Evolutionary conservation across 2,113 vertebrate species (phyloP).

Genomic region (Podocnemis expansa): DNA sequence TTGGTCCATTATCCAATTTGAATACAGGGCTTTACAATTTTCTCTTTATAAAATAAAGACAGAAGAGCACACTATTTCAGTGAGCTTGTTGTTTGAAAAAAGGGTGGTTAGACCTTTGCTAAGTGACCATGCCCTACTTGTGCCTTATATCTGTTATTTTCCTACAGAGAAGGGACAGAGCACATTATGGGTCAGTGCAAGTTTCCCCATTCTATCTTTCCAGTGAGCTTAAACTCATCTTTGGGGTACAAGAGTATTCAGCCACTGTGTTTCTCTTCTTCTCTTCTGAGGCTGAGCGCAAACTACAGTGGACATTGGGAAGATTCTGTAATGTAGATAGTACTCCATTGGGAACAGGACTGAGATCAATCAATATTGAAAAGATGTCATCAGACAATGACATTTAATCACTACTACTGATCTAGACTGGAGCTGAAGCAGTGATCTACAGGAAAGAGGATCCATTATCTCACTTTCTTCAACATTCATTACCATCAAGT

Average conservation of each 20-base stretch:
- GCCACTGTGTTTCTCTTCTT: background rate
- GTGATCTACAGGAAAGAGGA: background rate
- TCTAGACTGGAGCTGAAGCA: background rate
- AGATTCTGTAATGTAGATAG: background rate
- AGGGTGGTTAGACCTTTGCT: rapidly evolving
- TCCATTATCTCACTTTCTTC: background rate
- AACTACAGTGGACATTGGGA: background rate
- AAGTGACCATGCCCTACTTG: background rate
- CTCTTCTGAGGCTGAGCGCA: background rate
- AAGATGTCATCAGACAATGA: background rate
- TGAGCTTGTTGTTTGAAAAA: background rate
- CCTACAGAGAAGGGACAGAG: background rate
- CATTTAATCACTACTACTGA: background rate
- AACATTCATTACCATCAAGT: background rate
- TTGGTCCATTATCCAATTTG: background rate
- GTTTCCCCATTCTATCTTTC: rapidly evolving
- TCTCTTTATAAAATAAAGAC: background rate
- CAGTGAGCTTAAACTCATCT: rapidly evolving
- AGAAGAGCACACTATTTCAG: background rate
- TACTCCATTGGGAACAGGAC: background rate
- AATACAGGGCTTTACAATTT: background rate
- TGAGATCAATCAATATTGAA: background rate
- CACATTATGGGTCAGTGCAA: background rate
- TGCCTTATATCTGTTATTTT: background rate
- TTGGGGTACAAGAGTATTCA: rapidly evolving